phyloP scores from a whole-genome alignment of 2,888 invertebrate genomes.

The Vanessa cardui region DNA sequence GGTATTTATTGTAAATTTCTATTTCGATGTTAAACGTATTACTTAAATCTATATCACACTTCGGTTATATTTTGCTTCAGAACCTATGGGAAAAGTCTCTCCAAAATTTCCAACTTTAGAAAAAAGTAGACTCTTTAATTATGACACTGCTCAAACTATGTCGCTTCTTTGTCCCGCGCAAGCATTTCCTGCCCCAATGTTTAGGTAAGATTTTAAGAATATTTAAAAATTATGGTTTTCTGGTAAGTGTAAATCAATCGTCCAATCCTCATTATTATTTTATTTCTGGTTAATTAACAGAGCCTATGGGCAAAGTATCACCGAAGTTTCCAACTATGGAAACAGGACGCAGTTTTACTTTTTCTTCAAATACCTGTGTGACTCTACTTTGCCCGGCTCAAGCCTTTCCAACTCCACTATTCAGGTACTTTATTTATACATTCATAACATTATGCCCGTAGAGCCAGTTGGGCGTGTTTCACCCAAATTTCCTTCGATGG shows the following conservation, averaged over 20 bases:
- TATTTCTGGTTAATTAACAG: conserved; percentile 66
- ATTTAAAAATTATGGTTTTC: not conserved
- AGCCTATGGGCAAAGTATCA: conserved; percentile 91
- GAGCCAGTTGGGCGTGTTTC: conserved; percentile 85
- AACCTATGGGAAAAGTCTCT: conserved; percentile 86
- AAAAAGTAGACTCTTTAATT: conserved; percentile 72
- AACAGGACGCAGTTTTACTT: conserved; percentile 78
- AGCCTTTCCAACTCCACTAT: conserved; percentile 88
- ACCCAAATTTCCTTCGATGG: conserved; percentile 84
- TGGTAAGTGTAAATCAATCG: not conserved
- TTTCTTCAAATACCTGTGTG: conserved; percentile 75
- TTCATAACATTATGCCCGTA: conserved; percentile 65
- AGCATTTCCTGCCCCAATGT: conserved; percentile 87
- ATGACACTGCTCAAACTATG: conserved; percentile 67
- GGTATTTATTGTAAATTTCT: conserved; percentile 60
- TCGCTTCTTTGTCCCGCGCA: conserved; percentile 86
- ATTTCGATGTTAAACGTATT: not conserved
- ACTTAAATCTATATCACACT: conserved; percentile 3
- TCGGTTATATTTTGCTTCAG: conserved; percentile 55
- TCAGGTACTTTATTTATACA: conserved; percentile 83
- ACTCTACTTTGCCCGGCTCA: conserved; percentile 87
- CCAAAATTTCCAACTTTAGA: conserved; percentile 83
- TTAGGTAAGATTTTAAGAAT: conserved; percentile 83
- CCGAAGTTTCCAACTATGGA: conserved; percentile 85
- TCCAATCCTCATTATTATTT: not conserved